Evolutionary conservation across 2,797 vertebrate species (phyloP).

Genomic region (Acanthornis magna): DNA sequence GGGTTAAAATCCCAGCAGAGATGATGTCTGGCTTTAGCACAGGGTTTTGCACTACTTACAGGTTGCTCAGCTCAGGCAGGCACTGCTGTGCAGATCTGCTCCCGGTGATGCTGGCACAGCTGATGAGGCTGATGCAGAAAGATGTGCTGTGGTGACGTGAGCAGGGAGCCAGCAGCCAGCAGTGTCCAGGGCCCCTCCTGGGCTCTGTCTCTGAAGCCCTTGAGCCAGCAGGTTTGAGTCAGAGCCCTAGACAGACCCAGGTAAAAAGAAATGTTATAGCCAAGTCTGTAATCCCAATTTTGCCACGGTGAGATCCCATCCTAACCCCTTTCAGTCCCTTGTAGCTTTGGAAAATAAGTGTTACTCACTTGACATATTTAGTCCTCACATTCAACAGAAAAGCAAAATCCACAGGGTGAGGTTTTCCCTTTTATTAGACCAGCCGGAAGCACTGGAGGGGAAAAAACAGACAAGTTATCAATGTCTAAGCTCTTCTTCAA

Average conservation of each 20-base stretch:
- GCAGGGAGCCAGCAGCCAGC: not conserved
- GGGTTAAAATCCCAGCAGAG: not conserved
- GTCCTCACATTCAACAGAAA: not conserved
- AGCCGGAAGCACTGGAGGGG: not conserved
- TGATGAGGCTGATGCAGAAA: fast-evolving
- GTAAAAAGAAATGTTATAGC: not conserved
- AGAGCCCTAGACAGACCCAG: not conserved
- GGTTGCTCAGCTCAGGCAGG: not conserved
- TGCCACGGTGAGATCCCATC: not conserved
- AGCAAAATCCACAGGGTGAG: not conserved
- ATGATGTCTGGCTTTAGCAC: not conserved
- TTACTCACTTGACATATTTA: not conserved
- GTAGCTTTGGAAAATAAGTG: not conserved
- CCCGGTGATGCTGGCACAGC: not conserved
- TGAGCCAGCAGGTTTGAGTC: not conserved
- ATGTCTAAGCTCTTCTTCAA: not conserved
- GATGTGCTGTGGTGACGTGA: fast-evolving
- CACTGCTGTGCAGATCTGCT: not conserved
- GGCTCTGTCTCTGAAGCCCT: not conserved
- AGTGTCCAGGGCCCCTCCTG: not conserved
- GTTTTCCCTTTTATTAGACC: not conserved
- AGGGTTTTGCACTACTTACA: not conserved
- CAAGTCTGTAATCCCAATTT: not conserved
- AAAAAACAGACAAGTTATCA: not conserved
- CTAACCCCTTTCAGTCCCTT: not conserved